Conservation (phyloP, 2,797 vertebrate species). For the Columba guinea region DNA sequence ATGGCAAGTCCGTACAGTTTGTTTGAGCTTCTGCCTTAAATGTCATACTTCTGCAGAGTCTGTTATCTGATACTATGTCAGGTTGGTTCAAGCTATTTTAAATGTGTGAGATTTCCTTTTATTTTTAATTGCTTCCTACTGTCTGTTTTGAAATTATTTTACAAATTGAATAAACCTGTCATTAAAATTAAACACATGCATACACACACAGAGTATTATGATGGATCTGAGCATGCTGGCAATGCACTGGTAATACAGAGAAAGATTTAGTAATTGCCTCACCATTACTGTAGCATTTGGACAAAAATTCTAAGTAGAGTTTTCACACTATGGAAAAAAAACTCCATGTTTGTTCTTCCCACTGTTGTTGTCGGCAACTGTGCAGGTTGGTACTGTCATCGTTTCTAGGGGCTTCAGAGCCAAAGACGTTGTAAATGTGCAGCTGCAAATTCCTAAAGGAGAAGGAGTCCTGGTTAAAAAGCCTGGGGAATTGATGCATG, state of each 20-base stretch:
- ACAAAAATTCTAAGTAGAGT: background rate
- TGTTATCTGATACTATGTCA: background rate
- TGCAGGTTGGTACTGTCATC: background rate
- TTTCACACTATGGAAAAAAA: background rate
- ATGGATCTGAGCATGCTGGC: background rate
- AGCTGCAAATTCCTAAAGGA: background rate
- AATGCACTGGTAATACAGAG: background rate
- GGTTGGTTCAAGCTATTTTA: background rate
- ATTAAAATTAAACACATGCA: background rate
- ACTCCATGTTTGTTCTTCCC: background rate
- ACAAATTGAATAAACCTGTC: background rate
- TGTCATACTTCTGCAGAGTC: background rate
- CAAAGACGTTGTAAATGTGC: background rate
- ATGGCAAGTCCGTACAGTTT: background rate
- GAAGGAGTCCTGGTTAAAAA: background rate
- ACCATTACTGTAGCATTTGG: background rate
- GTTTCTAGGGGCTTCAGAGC: background rate
- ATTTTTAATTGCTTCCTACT: background rate
- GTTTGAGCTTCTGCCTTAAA: background rate
- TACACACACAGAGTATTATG: accelerated
- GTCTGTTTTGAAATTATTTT: background rate
- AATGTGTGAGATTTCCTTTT: background rate
- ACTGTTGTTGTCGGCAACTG: background rate
- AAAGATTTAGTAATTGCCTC: background rate
- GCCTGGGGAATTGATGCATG: background rate